Evolutionary conservation across 1,140 invertebrate species (phyloP).

Genomic region (Temnothorax curvispinosus): DNA sequence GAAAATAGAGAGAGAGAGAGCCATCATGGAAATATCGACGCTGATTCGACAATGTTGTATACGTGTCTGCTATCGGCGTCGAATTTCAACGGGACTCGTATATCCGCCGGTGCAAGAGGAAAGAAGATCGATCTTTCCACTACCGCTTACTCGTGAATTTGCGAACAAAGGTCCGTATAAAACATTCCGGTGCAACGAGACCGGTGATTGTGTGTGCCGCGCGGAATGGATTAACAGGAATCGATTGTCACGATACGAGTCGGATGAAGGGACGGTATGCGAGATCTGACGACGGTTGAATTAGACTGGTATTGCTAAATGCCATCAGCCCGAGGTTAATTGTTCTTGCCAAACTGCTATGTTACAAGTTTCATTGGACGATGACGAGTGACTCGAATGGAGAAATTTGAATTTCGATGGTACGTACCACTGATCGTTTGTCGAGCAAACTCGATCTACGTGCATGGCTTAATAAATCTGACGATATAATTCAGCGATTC

Average conservation of each 20-base stretch:
- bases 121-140: slow-evolving; percentile 40
- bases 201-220: slow-evolving; percentile 18
- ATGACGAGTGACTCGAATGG: slow-evolving; percentile 24
- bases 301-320: slow-evolving; percentile 50
- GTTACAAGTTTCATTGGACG: slow-evolving; percentile 31
- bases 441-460: slow-evolving; percentile 17
- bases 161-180: slow-evolving; percentile 50
- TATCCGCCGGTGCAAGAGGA: not conserved
- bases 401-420: slow-evolving; percentile 48
- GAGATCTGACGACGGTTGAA: slow-evolving; percentile 55
- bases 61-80: slow-evolving; percentile 8
- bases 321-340: slow-evolving; percentile 46
- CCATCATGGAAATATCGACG: not conserved
- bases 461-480: slow-evolving; percentile 18
- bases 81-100: slow-evolving; percentile 35
- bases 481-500: slow-evolving; percentile 1
- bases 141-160: slow-evolving; percentile 6
- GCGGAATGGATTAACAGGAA: slow-evolving; percentile 54
- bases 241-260: slow-evolving; percentile 55
- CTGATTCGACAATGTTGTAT: slow-evolving; percentile 14
- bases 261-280: slow-evolving; percentile 43
- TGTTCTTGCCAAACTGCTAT: slow-evolving; percentile 60
- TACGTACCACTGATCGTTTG: slow-evolving; percentile 9
- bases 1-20: not conserved
- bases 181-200: slow-evolving; percentile 52